These are phyloP conservation scores for Neoseiulus cucumeris DNA, from an alignment of 1,140 invertebrate species.

Conservation along the genomic window DNA sequence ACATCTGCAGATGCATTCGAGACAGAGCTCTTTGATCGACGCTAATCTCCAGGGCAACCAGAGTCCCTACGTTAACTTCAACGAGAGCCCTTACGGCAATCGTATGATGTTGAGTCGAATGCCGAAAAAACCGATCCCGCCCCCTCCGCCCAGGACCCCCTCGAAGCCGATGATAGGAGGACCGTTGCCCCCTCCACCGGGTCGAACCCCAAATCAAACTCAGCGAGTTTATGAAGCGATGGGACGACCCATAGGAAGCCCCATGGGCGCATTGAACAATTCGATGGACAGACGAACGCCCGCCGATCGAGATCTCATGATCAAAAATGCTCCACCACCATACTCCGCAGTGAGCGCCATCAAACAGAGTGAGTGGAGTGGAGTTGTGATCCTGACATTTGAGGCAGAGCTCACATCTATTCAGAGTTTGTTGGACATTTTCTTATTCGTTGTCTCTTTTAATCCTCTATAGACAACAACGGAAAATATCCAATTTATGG, in stretches of 20 bases:
- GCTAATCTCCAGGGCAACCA: background rate
- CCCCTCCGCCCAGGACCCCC: slow-evolving; percentile 19
- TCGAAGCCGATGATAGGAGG: background rate
- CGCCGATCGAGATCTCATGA: background rate
- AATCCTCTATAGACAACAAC: background rate
- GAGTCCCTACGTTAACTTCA: background rate
- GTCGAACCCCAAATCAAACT: background rate
- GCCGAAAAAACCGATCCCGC: slow-evolving; percentile 25
- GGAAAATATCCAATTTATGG: background rate
- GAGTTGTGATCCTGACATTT: too few relatives aligned
- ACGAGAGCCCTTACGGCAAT: background rate
- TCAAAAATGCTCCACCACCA: slow-evolving; percentile 6
- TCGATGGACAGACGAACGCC: background rate
- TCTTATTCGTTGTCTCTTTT: too few relatives aligned
- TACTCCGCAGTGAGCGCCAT: background rate
- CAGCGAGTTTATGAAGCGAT: slow-evolving; percentile 1
- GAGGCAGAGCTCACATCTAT: too few relatives aligned
- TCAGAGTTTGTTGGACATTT: too few relatives aligned
- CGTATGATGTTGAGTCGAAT: background rate
- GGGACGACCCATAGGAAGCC: background rate
- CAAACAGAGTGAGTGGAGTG: background rate
- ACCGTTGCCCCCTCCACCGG: background rate
- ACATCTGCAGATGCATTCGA: slow-evolving; percentile 2
- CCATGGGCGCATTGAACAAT: background rate
- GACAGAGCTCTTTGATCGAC: background rate